These are phyloP conservation scores for Vespertilio murinus DNA, from an alignment of 2,797 vertebrate genomes.

Conservation along the genomic window DNA sequence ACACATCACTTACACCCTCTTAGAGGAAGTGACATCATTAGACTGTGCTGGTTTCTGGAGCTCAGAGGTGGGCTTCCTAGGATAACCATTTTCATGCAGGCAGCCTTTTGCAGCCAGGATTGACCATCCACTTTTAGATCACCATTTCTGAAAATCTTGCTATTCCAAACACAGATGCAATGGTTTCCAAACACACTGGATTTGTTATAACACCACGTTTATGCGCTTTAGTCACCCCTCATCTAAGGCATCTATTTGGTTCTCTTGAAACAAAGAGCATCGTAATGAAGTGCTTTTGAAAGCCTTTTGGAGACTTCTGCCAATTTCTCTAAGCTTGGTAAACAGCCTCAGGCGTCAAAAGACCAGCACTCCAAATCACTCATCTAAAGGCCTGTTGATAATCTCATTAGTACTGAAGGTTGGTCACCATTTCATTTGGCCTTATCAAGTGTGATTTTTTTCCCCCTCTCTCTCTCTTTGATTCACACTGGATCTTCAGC, in stretches of 20 bases:
- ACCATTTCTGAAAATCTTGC: constrained; percentile 29
- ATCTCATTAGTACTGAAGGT: constrained; percentile 29
- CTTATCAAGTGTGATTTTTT: constrained; percentile 21
- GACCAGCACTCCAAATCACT: neutral
- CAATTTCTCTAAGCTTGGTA: constrained; percentile 18
- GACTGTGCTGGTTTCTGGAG: neutral
- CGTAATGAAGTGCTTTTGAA: constrained; percentile 44
- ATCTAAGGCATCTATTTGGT: constrained; percentile 23
- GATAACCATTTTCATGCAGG: neutral
- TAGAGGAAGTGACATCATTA: neutral
- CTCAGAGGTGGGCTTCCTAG: neutral
- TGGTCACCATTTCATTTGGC: constrained; percentile 13
- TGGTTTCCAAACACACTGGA: constrained; percentile 45
- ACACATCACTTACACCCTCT: neutral
- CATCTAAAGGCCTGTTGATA: neutral
- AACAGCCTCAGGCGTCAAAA: constrained; percentile 49
- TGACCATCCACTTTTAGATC: neutral
- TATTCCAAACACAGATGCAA: constrained; percentile 18
- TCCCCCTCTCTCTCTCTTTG: neutral
- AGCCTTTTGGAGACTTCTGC: constrained; percentile 39
- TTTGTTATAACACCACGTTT: neutral
- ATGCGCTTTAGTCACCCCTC: neutral
- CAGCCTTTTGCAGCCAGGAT: constrained; percentile 2
- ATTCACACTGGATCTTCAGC: constrained; percentile 29
- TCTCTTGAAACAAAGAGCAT: constrained; percentile 39